Evolutionary conservation across 1,140 invertebrate genomes (phyloP).

Genomic region (Forficula auricularia): DNA sequence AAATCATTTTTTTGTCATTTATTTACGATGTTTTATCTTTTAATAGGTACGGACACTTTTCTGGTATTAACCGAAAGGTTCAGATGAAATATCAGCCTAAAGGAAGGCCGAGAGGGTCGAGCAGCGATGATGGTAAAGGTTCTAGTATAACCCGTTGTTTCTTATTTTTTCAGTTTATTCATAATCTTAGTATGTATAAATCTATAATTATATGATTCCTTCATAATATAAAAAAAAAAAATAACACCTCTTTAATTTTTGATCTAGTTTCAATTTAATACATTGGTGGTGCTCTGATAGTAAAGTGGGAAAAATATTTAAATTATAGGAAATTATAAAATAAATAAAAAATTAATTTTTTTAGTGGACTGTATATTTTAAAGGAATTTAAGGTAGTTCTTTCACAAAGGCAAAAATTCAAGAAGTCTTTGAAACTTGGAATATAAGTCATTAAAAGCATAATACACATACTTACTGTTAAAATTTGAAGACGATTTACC

Average conservation of each 20-base stretch:
- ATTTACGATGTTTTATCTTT: conserved; percentile 15
- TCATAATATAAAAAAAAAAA: conserved; percentile 5
- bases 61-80: conserved; percentile 98
- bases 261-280: no score
- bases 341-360: no score
- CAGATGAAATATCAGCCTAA: conserved; percentile 99
- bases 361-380: no score
- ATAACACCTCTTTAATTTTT: conserved; percentile 7
- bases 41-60: conserved; percentile 94
- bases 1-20: conserved; percentile 12
- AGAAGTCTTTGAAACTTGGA: no score
- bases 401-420: no score
- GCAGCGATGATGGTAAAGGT: conserved; percentile 80
- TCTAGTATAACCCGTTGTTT: conserved; percentile 20
- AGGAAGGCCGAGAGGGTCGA: conserved; percentile 77
- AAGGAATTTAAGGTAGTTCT: no score
- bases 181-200: conserved; percentile 1
- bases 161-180: conserved; percentile 5
- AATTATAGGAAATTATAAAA: no score
- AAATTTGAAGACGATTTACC: no score
- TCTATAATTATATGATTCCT: background rate
- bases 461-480: no score
- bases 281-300: no score
- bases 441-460: no score
- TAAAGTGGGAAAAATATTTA: no score